A percentile compares a stretch with the other conserved stretches of the same genome.
phyloP scores from a whole-genome alignment of 1,140 invertebrate species.

The Conopomorpha cramerella region DNA sequence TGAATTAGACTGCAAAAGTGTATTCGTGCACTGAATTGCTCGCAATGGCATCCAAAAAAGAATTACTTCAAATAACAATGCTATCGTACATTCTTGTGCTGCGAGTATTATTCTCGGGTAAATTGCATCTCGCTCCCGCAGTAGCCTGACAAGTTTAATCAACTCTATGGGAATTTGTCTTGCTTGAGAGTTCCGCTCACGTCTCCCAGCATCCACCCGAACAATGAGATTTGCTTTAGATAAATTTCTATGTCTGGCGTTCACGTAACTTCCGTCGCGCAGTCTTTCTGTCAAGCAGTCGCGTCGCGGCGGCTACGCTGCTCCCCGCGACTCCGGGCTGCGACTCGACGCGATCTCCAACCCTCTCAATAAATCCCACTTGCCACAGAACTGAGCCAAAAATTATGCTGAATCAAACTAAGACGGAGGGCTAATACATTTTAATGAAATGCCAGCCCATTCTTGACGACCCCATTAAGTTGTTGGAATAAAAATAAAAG shows the following conservation, averaged over 20 bases:
- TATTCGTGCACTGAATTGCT: too few relatives aligned
- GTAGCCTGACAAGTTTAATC: conserved; percentile 44
- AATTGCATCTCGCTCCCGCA: conserved; percentile 29
- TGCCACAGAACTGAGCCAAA: too few relatives aligned
- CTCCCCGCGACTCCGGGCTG: too few relatives aligned
- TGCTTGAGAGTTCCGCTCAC: conserved; percentile 34
- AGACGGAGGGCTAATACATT: conserved; percentile 22
- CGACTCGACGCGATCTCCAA: too few relatives aligned
- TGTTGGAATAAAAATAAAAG: conserved; percentile 40
- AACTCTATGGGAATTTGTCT: conserved; percentile 47
- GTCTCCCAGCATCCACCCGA: conserved; percentile 24
- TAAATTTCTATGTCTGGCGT: conserved; percentile 22
- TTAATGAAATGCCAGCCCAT: conserved; percentile 25
- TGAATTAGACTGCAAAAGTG: too few relatives aligned
- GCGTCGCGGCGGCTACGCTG: too few relatives aligned
- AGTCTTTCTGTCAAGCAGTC: too few relatives aligned
- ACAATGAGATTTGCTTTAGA: conserved; percentile 39
- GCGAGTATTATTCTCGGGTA: conserved; percentile 18
- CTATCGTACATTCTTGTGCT: background rate
- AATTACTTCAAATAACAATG: too few relatives aligned
- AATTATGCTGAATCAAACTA: conserved; percentile 1
- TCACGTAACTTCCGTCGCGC: too few relatives aligned
- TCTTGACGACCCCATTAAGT: conserved; percentile 39
- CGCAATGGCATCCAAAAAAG: too few relatives aligned
- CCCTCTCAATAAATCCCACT: too few relatives aligned